phyloP scores from a whole-genome alignment of 1,140 invertebrate species.

The Ridgeia piscesae region DNA sequence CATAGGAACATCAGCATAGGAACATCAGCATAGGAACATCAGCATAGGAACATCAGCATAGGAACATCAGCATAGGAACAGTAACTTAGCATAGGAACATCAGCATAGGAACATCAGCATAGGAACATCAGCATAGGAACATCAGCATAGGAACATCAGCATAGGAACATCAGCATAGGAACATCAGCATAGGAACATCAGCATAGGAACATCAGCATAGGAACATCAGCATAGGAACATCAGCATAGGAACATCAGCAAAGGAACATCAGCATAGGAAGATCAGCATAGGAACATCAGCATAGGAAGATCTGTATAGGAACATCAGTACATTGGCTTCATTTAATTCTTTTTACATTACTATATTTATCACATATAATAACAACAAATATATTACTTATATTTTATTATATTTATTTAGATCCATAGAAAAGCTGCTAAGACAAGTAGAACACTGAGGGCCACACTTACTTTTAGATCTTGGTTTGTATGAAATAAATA shows the following conservation, averaged over 20 bases:
- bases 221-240: slow-evolving; percentile 24
- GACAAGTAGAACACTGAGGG: no score
- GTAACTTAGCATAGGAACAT: no score
- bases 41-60: slow-evolving; percentile 9
- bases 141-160: slow-evolving; percentile 15
- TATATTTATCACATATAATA: no score
- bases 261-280: slow-evolving; percentile 20
- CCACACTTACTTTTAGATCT: no score
- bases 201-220: neutral
- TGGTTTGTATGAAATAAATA: no score
- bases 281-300: slow-evolving; percentile 15
- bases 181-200: slow-evolving; percentile 25
- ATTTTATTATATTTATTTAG: no score
- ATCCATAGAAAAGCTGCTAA: no score
- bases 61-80: slow-evolving; percentile 24
- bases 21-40: slow-evolving; percentile 20
- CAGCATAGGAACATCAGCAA: slow-evolving; percentile 20
- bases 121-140: slow-evolving; percentile 20
- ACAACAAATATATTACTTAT: no score
- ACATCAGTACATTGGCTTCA: no score
- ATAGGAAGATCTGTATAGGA: slow-evolving; percentile 20
- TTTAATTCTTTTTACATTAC: no score
- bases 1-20: slow-evolving; percentile 21
- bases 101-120: slow-evolving; percentile 21
- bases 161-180: slow-evolving; percentile 21